Evolutionary conservation across 2,113 vertebrate genomes (phyloP).

Genomic region (Sciurus niger): DNA sequence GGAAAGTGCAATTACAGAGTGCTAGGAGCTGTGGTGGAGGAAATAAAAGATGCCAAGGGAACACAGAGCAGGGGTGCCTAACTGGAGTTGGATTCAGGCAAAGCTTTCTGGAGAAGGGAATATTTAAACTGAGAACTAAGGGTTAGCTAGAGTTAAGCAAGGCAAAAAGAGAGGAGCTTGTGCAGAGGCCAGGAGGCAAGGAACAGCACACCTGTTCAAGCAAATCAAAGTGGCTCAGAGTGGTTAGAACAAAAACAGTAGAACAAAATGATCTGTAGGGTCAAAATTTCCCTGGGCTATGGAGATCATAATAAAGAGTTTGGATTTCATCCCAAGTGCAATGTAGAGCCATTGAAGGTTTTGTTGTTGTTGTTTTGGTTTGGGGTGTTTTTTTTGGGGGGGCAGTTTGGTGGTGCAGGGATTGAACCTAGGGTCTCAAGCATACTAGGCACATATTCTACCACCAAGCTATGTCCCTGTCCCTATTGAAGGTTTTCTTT

Average conservation of each 20-base stretch:
- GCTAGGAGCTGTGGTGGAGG: neutral
- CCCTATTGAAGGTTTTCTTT: neutral
- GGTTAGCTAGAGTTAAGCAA: neutral
- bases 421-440: too few relatives aligned
- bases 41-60: neutral
- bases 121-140: conserved; percentile 34
- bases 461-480: neutral
- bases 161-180: neutral
- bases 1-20: neutral
- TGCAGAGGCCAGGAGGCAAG: neutral
- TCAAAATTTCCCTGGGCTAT: neutral
- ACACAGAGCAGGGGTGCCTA: neutral
- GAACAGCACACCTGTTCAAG: neutral
- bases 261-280: neutral
- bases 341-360: neutral
- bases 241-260: conserved; percentile 35
- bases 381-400: neutral
- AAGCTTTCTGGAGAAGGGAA: neutral
- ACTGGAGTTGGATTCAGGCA: neutral
- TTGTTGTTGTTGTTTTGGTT: neutral
- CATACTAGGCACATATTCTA: neutral
- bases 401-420: neutral
- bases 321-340: conserved; percentile 22
- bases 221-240: neutral
- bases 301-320: neutral